Base-by-base conservation (phyloP, 2,797 vertebrate species). In the Halcyon badia region DNA sequence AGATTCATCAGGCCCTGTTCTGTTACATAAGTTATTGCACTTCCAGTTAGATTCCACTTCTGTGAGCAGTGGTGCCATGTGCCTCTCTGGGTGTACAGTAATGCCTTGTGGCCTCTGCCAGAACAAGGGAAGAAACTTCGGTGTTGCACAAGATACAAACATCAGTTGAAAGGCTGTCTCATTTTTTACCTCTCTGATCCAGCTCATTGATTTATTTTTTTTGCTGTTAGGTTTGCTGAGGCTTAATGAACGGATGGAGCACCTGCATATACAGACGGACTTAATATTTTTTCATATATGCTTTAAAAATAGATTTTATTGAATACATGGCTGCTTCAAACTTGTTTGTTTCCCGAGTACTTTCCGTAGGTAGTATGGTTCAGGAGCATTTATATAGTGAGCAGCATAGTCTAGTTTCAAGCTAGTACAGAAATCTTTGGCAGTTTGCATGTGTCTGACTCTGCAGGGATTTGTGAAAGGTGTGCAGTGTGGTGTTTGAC, bases 1-100 rank as follows among this genome's bases (percentile, higher is more conserved):
- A 25, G 41, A 13, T 35, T 86, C 18, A 30, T 31, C n/a, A 31
- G 25, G 13, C 42, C 12, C 24, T 44, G 4, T 35, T 76, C 60
- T 73, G 3, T 69, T 66, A 25, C 0, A 0, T 33, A 9, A 5
- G 4, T 48, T 75, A 28, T 8, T 76, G 44, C 28, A n/a, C 19
- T 82, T 82, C 13, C 26, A 46, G 39, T 64, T 70, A 71, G 62
- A 48, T 52, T 79, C 33, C 0, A 0, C 7, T 76, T 89, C 39
- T 0, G 0, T 69, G 49, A 72, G 5, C 37, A 30, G 28, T 52
- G 44, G 4, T 89, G 21, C n/a, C 28, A 30, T 20, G 58, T 64
- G 10, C 22, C 13, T 75, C 13, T 75, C 21, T 82, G 20, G 26
- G 14, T 51, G 7, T 58, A 7, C 6, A n/a, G 14, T 41, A 61